Conservation (phyloP, 2,888 invertebrate genomes). For the Craniophora ligustri region DNA sequence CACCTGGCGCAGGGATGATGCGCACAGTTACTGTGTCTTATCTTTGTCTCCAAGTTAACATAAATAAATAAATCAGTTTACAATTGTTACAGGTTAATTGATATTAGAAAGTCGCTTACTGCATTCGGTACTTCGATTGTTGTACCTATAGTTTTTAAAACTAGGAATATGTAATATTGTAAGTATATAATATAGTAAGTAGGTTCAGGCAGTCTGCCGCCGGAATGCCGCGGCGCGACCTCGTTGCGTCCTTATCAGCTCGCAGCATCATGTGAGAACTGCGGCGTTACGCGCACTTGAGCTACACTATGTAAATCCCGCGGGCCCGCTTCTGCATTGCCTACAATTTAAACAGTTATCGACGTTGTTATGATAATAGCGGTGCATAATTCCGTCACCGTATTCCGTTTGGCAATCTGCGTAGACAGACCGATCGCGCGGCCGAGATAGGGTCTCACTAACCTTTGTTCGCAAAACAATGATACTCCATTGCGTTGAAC, state of each 20-base stretch:
- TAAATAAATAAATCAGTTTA: too few relatives aligned
- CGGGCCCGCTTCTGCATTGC: constrained; percentile 3
- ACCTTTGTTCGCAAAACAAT: too few relatives aligned
- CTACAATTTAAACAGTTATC: constrained; percentile 26
- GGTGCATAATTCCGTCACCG: constrained; percentile 28
- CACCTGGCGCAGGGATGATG: constrained; percentile 30
- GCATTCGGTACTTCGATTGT: too few relatives aligned
- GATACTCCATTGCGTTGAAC: too few relatives aligned
- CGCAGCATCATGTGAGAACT: constrained; percentile 17
- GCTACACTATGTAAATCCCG: constrained; percentile 23
- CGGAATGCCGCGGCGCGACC: constrained; percentile 2
- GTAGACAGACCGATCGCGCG: not conserved
- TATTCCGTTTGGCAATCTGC: constrained; percentile 3
- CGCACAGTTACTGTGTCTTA: constrained; percentile 1
- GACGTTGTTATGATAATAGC: constrained; percentile 35
- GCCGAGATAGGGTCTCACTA: not conserved
- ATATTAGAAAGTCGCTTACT: too few relatives aligned
- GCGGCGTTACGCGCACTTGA: not conserved
- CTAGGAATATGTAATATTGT: not conserved
- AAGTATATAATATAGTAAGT: not conserved
- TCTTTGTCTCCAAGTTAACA: too few relatives aligned
- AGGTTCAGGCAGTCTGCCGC: not conserved
- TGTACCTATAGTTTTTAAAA: too few relatives aligned
- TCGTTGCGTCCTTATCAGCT: constrained; percentile 18
- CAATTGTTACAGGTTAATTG: too few relatives aligned